Conservation (phyloP, 1,140 invertebrate species). For the Agrilus planipennis region DNA sequence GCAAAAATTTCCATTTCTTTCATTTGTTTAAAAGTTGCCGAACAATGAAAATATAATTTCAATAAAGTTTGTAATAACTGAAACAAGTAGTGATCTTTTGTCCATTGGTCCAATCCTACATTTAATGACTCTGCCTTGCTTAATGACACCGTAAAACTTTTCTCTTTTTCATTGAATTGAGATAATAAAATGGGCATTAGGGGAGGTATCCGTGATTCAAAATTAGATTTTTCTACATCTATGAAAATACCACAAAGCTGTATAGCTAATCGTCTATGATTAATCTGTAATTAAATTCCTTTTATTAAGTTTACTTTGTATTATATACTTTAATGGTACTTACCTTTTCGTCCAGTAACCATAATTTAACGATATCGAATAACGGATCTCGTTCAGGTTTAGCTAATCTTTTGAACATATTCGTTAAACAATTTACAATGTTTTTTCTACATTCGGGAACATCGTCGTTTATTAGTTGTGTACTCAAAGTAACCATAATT, state of each 20-base stretch:
- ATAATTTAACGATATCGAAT: conserved; percentile 50
- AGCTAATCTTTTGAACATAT: conserved; percentile 45
- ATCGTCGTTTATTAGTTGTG: conserved; percentile 60
- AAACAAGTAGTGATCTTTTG: conserved; percentile 58
- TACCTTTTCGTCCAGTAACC: conserved; percentile 60
- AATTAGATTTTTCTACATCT: conserved; percentile 37
- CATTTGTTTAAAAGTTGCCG: conserved; percentile 35
- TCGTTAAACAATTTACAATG: conserved; percentile 52
- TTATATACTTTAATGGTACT: no score
- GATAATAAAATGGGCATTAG: conserved; percentile 36
- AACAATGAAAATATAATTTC: conserved; percentile 45
- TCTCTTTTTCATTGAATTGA: conserved; percentile 32
- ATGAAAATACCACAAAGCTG: conserved; percentile 53
- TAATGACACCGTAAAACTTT: conserved; percentile 27
- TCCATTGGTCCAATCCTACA: conserved; percentile 35
- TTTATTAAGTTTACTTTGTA: conserved; percentile 3
- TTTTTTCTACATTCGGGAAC: conserved; percentile 52
- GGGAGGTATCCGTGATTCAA: conserved; percentile 26
- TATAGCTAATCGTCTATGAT: conserved; percentile 38
- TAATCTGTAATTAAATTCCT: conserved; percentile 27
- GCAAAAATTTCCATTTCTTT: conserved; percentile 32
- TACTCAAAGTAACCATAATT: conserved; percentile 62
- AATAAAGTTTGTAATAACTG: conserved; percentile 52
- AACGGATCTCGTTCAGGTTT: conserved; percentile 45
- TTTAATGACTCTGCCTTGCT: conserved; percentile 23